Conservation (phyloP, 2,888 invertebrate genomes). For the Lasioglossum zephyrum region DNA sequence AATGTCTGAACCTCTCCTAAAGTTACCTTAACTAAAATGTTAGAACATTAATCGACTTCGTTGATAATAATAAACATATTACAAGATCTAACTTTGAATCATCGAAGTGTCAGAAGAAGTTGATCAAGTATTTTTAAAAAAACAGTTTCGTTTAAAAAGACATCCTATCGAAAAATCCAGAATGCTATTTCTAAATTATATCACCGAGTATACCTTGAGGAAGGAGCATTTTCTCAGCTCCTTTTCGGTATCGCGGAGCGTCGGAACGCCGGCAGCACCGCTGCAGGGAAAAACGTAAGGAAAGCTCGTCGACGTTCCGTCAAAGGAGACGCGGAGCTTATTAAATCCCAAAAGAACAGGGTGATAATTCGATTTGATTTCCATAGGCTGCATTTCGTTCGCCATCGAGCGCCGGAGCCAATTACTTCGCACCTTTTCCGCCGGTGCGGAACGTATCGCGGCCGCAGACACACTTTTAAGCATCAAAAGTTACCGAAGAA, state of each 20-base stretch:
- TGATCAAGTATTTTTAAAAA: background rate
- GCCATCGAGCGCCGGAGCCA: conserved; percentile 40
- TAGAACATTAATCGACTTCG: background rate
- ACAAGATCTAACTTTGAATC: background rate
- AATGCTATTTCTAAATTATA: background rate
- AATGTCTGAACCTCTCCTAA: background rate
- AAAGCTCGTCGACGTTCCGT: conserved; percentile 21
- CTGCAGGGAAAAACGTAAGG: conserved; percentile 1
- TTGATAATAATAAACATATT: background rate
- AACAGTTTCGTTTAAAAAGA: background rate
- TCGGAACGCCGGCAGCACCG: background rate
- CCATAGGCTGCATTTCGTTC: conserved; percentile 42
- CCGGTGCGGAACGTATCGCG: background rate
- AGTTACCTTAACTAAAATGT: too few species aligned
- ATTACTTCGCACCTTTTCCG: conserved; percentile 39
- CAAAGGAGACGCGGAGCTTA: conserved; percentile 66
- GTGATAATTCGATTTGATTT: conserved; percentile 69
- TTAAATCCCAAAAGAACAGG: conserved; percentile 63
- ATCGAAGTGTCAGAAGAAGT: background rate
- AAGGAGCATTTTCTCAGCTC: background rate
- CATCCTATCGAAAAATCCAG: background rate
- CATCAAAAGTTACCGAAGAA: conserved; percentile 32
- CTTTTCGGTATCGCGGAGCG: background rate
- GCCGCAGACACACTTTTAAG: conserved; percentile 31
- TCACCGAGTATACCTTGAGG: background rate